Evolutionary conservation across 2,888 invertebrate genomes (phyloP).

Genomic region (Cerastoderma edule): DNA sequence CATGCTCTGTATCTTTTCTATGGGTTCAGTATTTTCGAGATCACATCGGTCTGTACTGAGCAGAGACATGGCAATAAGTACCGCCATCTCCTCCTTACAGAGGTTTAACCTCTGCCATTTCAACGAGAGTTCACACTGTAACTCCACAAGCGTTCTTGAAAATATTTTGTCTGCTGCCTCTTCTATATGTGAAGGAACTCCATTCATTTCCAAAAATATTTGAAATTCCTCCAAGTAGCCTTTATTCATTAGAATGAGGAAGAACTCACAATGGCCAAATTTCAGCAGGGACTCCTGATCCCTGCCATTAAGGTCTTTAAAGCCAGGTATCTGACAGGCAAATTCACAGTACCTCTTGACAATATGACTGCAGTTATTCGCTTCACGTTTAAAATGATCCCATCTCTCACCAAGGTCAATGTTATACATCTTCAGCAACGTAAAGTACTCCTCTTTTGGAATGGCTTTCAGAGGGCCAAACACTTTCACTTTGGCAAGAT

Average conservation of each 20-base stretch:
- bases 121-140: constrained; percentile 34
- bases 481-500: constrained; percentile 51
- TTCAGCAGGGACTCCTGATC: constrained; percentile 55
- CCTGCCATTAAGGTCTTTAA: constrained; percentile 35
- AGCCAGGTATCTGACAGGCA: constrained; percentile 56
- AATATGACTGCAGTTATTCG: constrained; percentile 51
- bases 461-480: constrained; percentile 57
- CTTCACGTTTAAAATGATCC: constrained; percentile 49
- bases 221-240: constrained; percentile 53
- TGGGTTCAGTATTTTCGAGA: constrained; percentile 35
- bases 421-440: constrained; percentile 50
- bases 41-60: constrained; percentile 47
- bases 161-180: constrained; percentile 62
- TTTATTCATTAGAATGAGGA: constrained; percentile 50
- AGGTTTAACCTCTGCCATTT: constrained; percentile 52
- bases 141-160: constrained; percentile 45
- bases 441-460: constrained; percentile 59
- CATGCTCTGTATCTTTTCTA: constrained; percentile 45
- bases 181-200: constrained; percentile 53
- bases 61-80: constrained; percentile 50
- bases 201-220: constrained; percentile 57
- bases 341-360: constrained; percentile 55
- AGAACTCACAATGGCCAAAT: constrained; percentile 59
- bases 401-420: constrained; percentile 58
- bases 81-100: constrained; percentile 43